Evolutionary conservation across 2,797 vertebrate genomes (phyloP), one percentile per base, ranked within the genome.

Genomic region (Takifugu rubripes): DNA sequence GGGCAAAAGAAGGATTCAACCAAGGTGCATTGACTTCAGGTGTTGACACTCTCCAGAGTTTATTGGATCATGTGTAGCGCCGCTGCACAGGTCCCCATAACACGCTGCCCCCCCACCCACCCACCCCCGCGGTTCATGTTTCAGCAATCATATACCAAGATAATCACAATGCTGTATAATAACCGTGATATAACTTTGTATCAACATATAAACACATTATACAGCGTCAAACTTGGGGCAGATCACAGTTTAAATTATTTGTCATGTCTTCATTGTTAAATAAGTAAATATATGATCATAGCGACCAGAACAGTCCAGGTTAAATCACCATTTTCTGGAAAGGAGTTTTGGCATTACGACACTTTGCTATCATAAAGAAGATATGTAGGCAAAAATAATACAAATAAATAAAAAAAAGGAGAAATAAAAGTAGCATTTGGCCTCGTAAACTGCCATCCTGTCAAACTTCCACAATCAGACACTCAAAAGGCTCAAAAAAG

Each of bases 261-360:
- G 81, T 84, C 73, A 87, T 84, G 85, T 81, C 59, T 82, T 78
- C n/a, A 49, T 75, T 66, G 79, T 87, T 78, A 82, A 86, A 82
- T 80, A 84, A 25, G 66, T 77, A 73, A 78, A 81, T 72, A 83
- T 78, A 56, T 60, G 25, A 70, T 49, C 72, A 71, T 2, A 76
- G 72, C 46, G 61, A 31, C 44, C 45, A 33, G 64, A 73, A 62
- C 64, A 66, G 57, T 64, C 63, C 27, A 79, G 68, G 66, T 56
- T 68, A 82, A 66, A 80, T 85, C 80, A 88, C 85, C 72, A 49
- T 78, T 33, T 10, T 85, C 79, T 86, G 83, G 82, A 77, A 66
- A 74, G 68, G 82, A 75, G 83, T 88, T 84, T 88, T 90, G 88
- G 86, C 88, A 89, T 84, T 72, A 71, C 67, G 78, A 76, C 79